Evolutionary conservation across 2,113 vertebrate genomes (phyloP), one percentile per base, ranked within the genome.

Genomic region (Myotis lucifugus): DNA sequence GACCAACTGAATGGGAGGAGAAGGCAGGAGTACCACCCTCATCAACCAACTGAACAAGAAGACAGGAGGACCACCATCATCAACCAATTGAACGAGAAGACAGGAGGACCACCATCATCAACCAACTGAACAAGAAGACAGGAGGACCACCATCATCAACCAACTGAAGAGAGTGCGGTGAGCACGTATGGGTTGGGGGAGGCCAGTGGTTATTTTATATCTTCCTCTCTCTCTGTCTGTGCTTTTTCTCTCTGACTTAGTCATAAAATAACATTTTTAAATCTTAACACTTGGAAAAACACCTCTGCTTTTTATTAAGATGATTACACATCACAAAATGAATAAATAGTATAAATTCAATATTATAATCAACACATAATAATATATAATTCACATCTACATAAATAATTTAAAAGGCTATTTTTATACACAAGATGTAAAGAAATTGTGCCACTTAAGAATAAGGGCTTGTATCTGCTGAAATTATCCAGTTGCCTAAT

Each of bases 231-330:
- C 27, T 82, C 2, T 52, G 29, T 56, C 54, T 56, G 8, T 67
- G 37, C 29, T 59, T 78, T 84, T 48, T 74, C 23, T 91, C 52
- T 94, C 66, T 34, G 29, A 77, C 67, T 59, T 88, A 52, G 12
- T 87, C 70, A 96, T 18, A 78, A 56, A 72, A 34, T 70, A 92
- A 84, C 19, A 90, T 66, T 81, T 34, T 87, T 11, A 87, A 76
- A 52, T 46, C 11, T 15, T 37, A 85, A 8, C 5, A 25, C 21
- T 82, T 91, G 29, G 76, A 90, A 83, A 86, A 84, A 48, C 11
- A 54, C 29, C 34, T 81, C 21, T 82, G 64, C 34, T 66, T 83
- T 64, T n/a, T 29, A 56, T n/a, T 61, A 67, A 69, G 25, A 86
- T 56, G 37, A 85, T 18, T 76, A 78, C 18, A 88, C 25, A 48